Percentiles rank a stretch among this genome's conserved stretches.
These are phyloP conservation scores for Charanyca ferruginea DNA, from an alignment of 2,888 invertebrate genomes.

Conservation along the genomic window DNA sequence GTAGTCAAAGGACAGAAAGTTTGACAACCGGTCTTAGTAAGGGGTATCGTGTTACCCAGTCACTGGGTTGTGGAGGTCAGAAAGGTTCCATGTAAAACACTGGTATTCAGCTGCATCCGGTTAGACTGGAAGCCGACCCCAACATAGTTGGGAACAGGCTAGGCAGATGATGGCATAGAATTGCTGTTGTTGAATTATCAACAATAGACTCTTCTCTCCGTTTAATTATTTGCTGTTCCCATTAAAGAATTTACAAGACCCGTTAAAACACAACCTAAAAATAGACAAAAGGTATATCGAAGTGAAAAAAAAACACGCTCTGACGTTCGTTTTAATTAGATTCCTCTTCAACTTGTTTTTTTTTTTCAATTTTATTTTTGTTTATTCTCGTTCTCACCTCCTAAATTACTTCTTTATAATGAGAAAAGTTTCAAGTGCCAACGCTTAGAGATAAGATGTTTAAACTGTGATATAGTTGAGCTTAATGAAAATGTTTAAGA, in stretches of 20 bases:
- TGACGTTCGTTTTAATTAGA: slow-evolving; percentile 81
- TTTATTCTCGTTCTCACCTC: slow-evolving; percentile 75
- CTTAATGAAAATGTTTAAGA: slow-evolving; percentile 56
- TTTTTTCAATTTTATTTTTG: slow-evolving; percentile 70
- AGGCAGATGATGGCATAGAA: too few species aligned
- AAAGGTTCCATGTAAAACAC: too few species aligned
- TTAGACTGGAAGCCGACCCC: too few species aligned
- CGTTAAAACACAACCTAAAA: slow-evolving; percentile 40
- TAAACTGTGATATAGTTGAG: slow-evolving; percentile 67
- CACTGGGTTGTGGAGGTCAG: too few species aligned
- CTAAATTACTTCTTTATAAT: slow-evolving; percentile 78
- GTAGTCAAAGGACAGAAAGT: too few species aligned
- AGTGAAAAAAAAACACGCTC: slow-evolving; percentile 67
- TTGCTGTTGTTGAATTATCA: not conserved
- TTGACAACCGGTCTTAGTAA: too few species aligned
- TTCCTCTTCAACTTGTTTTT: slow-evolving; percentile 73
- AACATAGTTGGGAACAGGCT: too few species aligned
- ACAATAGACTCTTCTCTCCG: not conserved
- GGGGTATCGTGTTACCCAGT: too few species aligned
- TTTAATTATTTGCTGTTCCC: slow-evolving; percentile 19
- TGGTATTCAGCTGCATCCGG: too few species aligned
- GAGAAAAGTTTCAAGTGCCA: slow-evolving; percentile 78
- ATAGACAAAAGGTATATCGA: slow-evolving; percentile 61
- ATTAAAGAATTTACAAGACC: slow-evolving; percentile 7
- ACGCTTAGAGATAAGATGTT: slow-evolving; percentile 64